Evolutionary conservation across 1,140 invertebrate genomes (phyloP), one percentile per base, ranked within the genome.

Genomic region (Melipona quadrifasciata): DNA sequence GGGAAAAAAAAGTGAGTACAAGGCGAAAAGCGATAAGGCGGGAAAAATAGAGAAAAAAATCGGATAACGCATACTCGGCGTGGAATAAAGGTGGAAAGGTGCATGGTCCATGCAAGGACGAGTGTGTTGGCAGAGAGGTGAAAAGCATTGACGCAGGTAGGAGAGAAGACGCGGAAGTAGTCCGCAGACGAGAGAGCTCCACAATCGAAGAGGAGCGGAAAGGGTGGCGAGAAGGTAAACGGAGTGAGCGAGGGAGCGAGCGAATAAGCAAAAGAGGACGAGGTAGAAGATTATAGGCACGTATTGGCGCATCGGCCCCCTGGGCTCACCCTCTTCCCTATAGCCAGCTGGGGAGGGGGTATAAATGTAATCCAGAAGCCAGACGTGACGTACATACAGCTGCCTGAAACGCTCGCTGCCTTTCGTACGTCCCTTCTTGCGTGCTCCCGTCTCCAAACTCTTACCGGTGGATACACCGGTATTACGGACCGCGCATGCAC

Each of bases 341-440:
- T 72, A 88, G 80, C 55, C 58, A 72, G 84, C 61, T 47, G 39
- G 39, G 39, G 86, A 65, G 86, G 88, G 82, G 88, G 87, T 93
- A 93, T 93, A 93, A 93, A 93, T 93, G 92, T 93, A 93, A 93
- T 93, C 92, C 92, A 93, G 92, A 93, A 92, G 89, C 88, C 89
- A 88, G 87, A 93, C 92, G 92, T 93, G 92, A 93, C 92, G 89
- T 91, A 93, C 92, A 93, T 93, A 47, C 39, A 92, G 89, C 88
- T 90, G 89, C 79, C 90, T 80, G 85, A 86, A 53, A 77, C 71
- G 72, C 31, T 85, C 82, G 71, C 84, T 80, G 73, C 80, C 80
- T 85, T 84, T 85, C 87, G 70, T 47, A 72, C 73, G 79, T 82
- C 68, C 77, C 80, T 86, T 85, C 70, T 87, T 77, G 64, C 51